phyloP scores from a whole-genome alignment of 2,888 invertebrate species.

The Hartigia nigra region DNA sequence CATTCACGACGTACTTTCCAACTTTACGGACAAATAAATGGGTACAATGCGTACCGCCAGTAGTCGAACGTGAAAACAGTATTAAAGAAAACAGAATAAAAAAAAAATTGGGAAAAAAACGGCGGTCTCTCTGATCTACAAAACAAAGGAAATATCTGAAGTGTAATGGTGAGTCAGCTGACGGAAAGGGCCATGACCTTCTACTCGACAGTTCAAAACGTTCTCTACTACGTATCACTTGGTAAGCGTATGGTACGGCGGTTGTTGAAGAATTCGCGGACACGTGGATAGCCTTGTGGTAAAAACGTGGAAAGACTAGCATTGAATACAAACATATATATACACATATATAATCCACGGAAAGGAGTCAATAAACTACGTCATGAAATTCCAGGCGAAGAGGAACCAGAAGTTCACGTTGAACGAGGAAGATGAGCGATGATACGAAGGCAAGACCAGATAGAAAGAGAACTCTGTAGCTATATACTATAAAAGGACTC shows the following conservation, averaged over 20 bases:
- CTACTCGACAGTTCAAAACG: conserved; percentile 1
- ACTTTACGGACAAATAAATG: background rate
- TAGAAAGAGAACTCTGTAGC: background rate
- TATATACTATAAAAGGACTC: background rate
- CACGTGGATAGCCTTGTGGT: background rate
- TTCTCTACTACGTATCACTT: background rate
- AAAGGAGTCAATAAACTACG: background rate
- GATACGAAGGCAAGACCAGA: background rate
- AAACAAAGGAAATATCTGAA: conserved; percentile 11
- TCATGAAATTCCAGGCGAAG: background rate
- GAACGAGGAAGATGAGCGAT: background rate
- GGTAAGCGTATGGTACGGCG: background rate
- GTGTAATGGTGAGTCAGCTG: conserved; percentile 25
- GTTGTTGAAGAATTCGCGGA: background rate
- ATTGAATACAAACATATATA: no score
- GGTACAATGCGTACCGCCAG: background rate
- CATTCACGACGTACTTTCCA: background rate
- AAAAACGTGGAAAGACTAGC: background rate
- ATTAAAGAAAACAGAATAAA: background rate
- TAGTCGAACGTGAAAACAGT: background rate
- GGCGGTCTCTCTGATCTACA: conserved; percentile 20
- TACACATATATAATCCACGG: background rate
- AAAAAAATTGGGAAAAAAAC: conserved; percentile 6
- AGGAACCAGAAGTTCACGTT: background rate
- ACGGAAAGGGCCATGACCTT: conserved; percentile 31